Base-by-base conservation (phyloP, 2,797 vertebrate genomes). In the Saxicola maurus region DNA sequence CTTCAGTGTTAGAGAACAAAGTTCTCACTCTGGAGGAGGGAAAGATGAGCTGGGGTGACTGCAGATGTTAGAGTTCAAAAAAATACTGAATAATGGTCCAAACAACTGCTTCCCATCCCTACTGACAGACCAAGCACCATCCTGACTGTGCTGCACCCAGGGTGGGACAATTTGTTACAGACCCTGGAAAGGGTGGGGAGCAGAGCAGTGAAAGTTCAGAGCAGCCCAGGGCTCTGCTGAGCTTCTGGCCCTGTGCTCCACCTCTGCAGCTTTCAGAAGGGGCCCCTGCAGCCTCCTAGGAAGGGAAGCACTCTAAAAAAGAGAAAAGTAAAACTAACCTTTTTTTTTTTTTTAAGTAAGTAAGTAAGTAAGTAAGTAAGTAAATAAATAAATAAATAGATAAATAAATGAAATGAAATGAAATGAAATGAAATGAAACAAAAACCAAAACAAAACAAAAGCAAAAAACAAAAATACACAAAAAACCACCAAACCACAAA, bases 111-210 rank as follows among this genome's bases (percentile, higher is more conserved):
- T 45, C 67, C 43, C 77, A 37, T 7, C 75, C 30, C 17, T 35
- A 14, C 19, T 56, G n/a, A 2, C 19, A 49, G n/a, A 6, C 7
- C 51, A 30, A 52, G n/a, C 23, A 55, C 10, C 18, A 13, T 15
- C 35, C 24, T 2, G 10, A 7, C 14, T 15, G 20, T 11, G 40
- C 68, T 86, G 80, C 1, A 1, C 7, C n/a, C 40, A 16, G 17
- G 30, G 15, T 7, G 25, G 10, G 43, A 42, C 19, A 20, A 4
- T 59, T 68, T 48, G n/a, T 24, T 12, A 3, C 12, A 2, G 10
- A 25, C 46, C 2, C 11, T 4, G 8, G 2, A 17, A 56, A 28
- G 49, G 56, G 3, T 0, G 1, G 6, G 42, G 14, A 21, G 23
- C 30, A 11, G 35, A 10, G 30, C 15, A 15, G 17, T 1, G 12